Conservation (phyloP, 2,113 vertebrate genomes). For the Lampris megalopsis region DNA sequence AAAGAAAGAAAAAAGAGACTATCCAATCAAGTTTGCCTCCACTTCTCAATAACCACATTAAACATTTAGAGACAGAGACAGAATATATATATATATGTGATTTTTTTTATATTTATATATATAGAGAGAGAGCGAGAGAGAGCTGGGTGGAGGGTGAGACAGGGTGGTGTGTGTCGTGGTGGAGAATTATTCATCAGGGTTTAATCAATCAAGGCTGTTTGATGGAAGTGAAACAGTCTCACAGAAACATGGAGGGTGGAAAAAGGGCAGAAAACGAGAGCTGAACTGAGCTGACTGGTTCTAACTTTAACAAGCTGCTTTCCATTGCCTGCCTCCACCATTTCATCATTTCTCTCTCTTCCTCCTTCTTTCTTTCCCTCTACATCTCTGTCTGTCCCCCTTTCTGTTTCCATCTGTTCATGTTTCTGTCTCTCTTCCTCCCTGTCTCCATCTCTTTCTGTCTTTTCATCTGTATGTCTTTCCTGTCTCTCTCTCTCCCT, state of each 20-base stretch:
- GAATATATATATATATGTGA: too few species aligned
- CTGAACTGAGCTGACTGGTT: slow-evolving; percentile 64
- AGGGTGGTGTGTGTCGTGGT: slow-evolving; percentile 64
- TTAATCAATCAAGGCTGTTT: slow-evolving; percentile 79
- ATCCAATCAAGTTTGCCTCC: slow-evolving; percentile 58
- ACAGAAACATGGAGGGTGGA: slow-evolving; percentile 53
- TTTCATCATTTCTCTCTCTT: slow-evolving; percentile 3
- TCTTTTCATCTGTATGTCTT: slow-evolving; percentile 16
- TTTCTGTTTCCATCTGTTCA: slow-evolving; percentile 3
- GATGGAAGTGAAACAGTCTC: slow-evolving; percentile 75
- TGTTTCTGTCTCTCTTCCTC: too few species aligned
- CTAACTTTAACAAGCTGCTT: slow-evolving; percentile 72
- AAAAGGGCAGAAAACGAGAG: slow-evolving; percentile 59
- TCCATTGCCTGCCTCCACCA: slow-evolving; percentile 50
- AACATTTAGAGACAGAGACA: slow-evolving; percentile 65
- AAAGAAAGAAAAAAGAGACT: slow-evolving; percentile 49
- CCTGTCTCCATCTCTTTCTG: not conserved
- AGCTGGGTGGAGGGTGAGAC: slow-evolving; percentile 30
- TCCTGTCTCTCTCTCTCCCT: slow-evolving; percentile 31
- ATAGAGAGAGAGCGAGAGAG: slow-evolving; percentile 49
- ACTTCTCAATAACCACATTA: slow-evolving; percentile 65
- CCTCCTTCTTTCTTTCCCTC: slow-evolving; percentile 1
- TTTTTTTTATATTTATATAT: slow-evolving; percentile 50
- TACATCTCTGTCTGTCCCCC: not conserved
- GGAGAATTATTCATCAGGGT: slow-evolving; percentile 73